phyloP scores from a whole-genome alignment of 2,113 vertebrate genomes.

The Blennius ocellaris region DNA sequence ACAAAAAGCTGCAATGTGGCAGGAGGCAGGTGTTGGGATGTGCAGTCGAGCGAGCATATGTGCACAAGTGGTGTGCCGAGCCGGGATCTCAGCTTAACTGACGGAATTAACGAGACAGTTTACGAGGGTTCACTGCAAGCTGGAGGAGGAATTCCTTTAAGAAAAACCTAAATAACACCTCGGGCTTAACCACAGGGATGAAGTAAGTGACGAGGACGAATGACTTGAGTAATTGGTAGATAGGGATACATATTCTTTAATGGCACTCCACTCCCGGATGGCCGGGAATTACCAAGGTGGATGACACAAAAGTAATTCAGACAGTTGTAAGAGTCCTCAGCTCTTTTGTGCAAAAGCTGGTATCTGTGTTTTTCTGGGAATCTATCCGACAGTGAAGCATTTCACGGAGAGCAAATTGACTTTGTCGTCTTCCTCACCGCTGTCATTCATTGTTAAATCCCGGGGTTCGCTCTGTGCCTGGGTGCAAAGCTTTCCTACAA shows the following conservation, averaged over 20 bases:
- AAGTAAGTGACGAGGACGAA: slow-evolving; percentile 59
- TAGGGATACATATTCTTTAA: slow-evolving; percentile 59
- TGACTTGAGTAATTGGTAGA: slow-evolving; percentile 71
- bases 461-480: slow-evolving; percentile 55
- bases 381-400: slow-evolving; percentile 44
- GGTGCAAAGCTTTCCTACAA: slow-evolving; percentile 51
- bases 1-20: too few species aligned
- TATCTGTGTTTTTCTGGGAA: slow-evolving; percentile 36
- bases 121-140: neutral
- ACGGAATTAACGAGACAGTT: slow-evolving; percentile 49
- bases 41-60: too few species aligned
- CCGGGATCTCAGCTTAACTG: neutral
- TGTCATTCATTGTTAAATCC: slow-evolving; percentile 67
- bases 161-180: slow-evolving; percentile 13
- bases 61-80: too few species aligned
- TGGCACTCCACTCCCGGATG: slow-evolving; percentile 36
- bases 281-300: slow-evolving; percentile 64
- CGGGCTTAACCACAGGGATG: slow-evolving; percentile 48
- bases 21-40: too few species aligned
- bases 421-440: slow-evolving; percentile 43
- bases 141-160: slow-evolving; percentile 9
- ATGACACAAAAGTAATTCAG: slow-evolving; percentile 35
- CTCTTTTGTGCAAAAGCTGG: slow-evolving; percentile 22
- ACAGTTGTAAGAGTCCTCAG: slow-evolving; percentile 13
- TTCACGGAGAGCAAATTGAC: slow-evolving; percentile 37